Evolutionary conservation across 92 coral and sea anemone species (phyloP).

Genomic region (Micromussa lordhowensis): DNA sequence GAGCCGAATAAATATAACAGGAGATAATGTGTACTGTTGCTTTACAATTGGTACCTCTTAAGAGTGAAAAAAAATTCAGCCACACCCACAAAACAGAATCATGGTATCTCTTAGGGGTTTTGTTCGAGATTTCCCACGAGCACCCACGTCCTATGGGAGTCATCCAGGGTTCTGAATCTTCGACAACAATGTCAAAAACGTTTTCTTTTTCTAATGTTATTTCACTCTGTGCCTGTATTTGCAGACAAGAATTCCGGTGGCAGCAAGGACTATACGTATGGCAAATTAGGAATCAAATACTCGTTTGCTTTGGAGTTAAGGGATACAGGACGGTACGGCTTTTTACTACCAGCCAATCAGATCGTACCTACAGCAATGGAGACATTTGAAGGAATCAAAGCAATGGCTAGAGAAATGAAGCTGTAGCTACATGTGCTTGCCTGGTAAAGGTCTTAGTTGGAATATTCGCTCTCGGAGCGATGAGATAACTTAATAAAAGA

Average conservation of each 20-base stretch:
- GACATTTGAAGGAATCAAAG: conserved; percentile 77
- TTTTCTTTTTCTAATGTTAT: background rate
- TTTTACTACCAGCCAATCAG: conserved; percentile 73
- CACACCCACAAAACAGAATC: no score
- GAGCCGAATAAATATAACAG: no score
- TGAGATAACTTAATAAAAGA: background rate
- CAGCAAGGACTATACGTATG: conserved; percentile 81
- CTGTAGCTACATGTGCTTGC: conserved; percentile 29
- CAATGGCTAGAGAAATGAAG: conserved; percentile 75
- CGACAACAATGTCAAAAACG: no score
- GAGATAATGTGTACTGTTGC: no score
- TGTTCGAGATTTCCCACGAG: no score
- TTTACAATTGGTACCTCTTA: no score
- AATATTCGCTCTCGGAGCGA: background rate
- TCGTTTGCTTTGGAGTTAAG: conserved; percentile 83
- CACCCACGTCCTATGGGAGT: no score
- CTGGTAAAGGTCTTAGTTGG: background rate
- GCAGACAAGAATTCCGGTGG: conserved; percentile 79
- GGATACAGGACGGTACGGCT: conserved; percentile 79
- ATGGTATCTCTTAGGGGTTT: no score
- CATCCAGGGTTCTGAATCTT: no score
- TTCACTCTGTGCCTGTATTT: background rate
- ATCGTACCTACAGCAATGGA: conserved; percentile 77
- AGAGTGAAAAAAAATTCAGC: no score
- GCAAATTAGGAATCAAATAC: conserved; percentile 71